Evolutionary conservation across 2,888 invertebrate genomes (phyloP), one percentile per base, ranked within the genome.

Genomic region (Galerucella calmariensis): DNA sequence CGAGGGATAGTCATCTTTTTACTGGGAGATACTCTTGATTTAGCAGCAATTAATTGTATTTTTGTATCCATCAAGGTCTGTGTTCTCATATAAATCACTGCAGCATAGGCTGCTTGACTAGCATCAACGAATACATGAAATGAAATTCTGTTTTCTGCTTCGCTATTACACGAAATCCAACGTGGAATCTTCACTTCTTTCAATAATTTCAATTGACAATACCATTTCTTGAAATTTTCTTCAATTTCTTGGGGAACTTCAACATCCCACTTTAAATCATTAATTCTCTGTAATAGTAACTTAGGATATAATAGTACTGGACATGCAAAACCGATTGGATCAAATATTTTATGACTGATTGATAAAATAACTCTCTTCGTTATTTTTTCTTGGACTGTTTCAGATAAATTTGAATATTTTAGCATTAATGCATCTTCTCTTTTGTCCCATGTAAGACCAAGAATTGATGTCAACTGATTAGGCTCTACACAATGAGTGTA

Each of bases 251-350:
- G 48, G 8, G 14, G 48, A 48, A 48, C 48, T 48, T 48, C 48
- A 12, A 48, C 14, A 48, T 48, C 62, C n/a, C 27, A 24, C 20
- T 62, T 62, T n/a, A 62, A 27, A 16, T 8, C 10, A 27, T 41
- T 14, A 12, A 24, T 62, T 62, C 4, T 62, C 41, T 62, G 24
- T 27, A 62, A 2, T 10, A 62, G 27, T 24, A 62, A 35, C n/a
- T 41, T 16, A 24, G 62, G 62, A 1, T n/a, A 24, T 14, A 62
- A n/a, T 24, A 35, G 27, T 27, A 62, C 6, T 14, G 62, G 62
- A 62, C 62, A 24, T 8, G 27, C n/a, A 62, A 24, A 62, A 62
- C 62, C 62, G 41, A 62, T 62, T n/a, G 62, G 62, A 24, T 62
- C 35, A 35, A 62, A 62, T 62, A 62, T 62, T 62, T 62, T 27